Evolutionary conservation across 2,888 invertebrate species (phyloP).

Genomic region (Cyclophora albipunctata): DNA sequence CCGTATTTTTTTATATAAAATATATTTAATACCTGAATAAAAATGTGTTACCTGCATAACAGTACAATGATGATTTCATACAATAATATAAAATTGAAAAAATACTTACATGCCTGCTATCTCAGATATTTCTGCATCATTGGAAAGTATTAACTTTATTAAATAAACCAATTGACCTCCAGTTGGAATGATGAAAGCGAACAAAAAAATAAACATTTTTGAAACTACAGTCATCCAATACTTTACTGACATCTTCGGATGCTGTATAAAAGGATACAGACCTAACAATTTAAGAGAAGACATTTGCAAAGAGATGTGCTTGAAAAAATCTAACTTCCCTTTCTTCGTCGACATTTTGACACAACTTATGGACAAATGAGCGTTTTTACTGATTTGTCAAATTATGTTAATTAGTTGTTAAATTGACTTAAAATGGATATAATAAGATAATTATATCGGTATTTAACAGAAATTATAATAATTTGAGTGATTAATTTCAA

Average conservation of each 20-base stretch:
- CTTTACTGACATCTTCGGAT: slow-evolving; percentile 23
- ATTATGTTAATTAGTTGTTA: neutral
- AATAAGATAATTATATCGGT: too few relatives aligned
- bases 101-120: slow-evolving; percentile 41
- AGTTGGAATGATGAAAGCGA: slow-evolving; percentile 32
- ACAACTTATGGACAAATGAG: slow-evolving; percentile 7
- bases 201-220: slow-evolving; percentile 23
- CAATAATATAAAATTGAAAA: neutral
- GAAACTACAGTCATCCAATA: slow-evolving; percentile 31
- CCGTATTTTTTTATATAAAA: too few relatives aligned
- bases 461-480: too few relatives aligned
- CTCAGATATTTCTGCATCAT: slow-evolving; percentile 35
- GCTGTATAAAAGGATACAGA: slow-evolving; percentile 40
- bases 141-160: slow-evolving; percentile 28
- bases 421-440: neutral
- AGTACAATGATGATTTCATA: too few relatives aligned
- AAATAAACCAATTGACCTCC: slow-evolving; percentile 34
- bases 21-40: too few relatives aligned
- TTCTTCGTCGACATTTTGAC: slow-evolving; percentile 21
- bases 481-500: too few relatives aligned
- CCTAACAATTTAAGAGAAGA: slow-evolving; percentile 30
- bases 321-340: slow-evolving; percentile 23
- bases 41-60: too few relatives aligned
- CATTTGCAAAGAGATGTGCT: slow-evolving; percentile 35
- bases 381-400: neutral